Conservation (phyloP, 2,113 vertebrate species). For the Hipposideros armiger region DNA sequence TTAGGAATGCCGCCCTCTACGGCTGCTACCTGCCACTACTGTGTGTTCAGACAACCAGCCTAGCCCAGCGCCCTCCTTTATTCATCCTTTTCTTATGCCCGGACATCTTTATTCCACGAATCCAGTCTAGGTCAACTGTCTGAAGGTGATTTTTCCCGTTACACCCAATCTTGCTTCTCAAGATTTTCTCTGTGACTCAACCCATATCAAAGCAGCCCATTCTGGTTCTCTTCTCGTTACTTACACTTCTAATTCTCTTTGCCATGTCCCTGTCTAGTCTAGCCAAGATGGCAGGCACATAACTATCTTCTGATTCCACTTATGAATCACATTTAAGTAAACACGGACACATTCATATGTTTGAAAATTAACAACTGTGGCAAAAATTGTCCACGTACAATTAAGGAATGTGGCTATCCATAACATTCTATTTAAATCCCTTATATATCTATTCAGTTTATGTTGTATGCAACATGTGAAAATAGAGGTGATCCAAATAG, state of each 20-base stretch:
- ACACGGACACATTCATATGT: background rate
- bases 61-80: rapidly evolving
- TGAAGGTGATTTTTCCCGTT: background rate
- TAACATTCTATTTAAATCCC: background rate
- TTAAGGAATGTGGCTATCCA: background rate
- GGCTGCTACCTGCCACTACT: background rate
- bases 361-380: background rate
- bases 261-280: background rate
- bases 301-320: background rate
- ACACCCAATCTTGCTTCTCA: background rate
- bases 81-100: rapidly evolving
- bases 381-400: background rate
- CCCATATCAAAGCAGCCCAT: background rate
- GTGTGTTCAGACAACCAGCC: background rate
- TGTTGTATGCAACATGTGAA: constrained; percentile 18
- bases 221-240: background rate
- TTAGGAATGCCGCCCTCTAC: background rate
- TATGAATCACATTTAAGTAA: background rate
- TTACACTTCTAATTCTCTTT: background rate
- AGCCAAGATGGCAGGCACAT: background rate
- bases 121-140: background rate
- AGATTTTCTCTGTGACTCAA: background rate
- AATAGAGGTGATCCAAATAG: background rate
- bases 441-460: background rate
- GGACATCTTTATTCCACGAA: background rate